Conservation (phyloP, 2,888 invertebrate genomes). For the Eristalis pertinax region DNA sequence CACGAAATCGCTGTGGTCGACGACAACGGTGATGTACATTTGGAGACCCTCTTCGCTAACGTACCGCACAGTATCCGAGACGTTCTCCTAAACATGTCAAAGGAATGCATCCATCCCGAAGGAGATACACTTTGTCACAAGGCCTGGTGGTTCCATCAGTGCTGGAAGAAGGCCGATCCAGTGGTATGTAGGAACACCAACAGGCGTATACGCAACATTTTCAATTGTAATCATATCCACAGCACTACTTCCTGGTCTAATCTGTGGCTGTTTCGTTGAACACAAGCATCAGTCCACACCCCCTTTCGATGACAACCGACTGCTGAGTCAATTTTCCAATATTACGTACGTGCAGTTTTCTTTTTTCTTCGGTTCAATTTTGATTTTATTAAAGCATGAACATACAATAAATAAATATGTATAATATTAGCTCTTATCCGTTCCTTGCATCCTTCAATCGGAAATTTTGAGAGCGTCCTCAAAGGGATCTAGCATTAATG, state of each 20-base stretch:
- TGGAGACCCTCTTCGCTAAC: conserved; percentile 74
- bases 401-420: conserved; percentile 16
- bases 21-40: conserved; percentile 76
- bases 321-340: neutral
- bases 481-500: conserved; percentile 47
- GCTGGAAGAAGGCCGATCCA: conserved; percentile 77
- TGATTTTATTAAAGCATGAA: conserved; percentile 57
- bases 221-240: conserved; percentile 12
- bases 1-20: conserved; percentile 75
- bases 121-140: conserved; percentile 76
- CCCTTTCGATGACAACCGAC: conserved; percentile 21
- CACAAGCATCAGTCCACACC: neutral
- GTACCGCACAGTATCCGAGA: conserved; percentile 74
- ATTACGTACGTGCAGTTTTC: conserved; percentile 8
- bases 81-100: conserved; percentile 75
- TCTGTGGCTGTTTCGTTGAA: conserved; percentile 4
- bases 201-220: neutral
- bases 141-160: conserved; percentile 77
- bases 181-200: conserved; percentile 68
- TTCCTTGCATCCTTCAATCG: conserved; percentile 20
- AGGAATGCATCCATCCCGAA: conserved; percentile 75
- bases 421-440: neutral
- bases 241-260: conserved; percentile 74
- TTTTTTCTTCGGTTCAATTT: conserved; percentile 50
- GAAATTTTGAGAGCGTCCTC: conserved; percentile 35